These are phyloP conservation scores for Paedocypris micromegethes DNA, from an alignment of 2,797 vertebrate genomes.

Conservation along the genomic window DNA sequence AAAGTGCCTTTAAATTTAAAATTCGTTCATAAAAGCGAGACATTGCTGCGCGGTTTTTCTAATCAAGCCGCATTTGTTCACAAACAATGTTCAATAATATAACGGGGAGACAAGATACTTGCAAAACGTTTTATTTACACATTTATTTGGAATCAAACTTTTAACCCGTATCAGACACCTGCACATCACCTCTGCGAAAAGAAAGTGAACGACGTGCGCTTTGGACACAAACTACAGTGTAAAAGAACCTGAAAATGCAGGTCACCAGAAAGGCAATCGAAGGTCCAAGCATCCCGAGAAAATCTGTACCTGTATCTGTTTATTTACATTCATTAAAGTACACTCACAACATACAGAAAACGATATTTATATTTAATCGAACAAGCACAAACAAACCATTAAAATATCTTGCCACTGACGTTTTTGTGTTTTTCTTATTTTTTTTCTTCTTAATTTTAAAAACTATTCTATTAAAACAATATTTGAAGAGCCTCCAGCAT, in stretches of 20 bases:
- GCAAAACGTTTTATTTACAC: constrained; percentile 73
- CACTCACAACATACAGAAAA: constrained; percentile 63
- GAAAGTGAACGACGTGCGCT: constrained; percentile 37
- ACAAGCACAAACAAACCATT: constrained; percentile 65
- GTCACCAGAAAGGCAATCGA: constrained; percentile 26
- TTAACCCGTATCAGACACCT: constrained; percentile 55
- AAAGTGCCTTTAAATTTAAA: too few relatives aligned
- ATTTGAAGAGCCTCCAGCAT: constrained; percentile 74
- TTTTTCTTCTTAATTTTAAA: constrained; percentile 54
- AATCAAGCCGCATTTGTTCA: too few relatives aligned
- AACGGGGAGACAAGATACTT: constrained; percentile 40
- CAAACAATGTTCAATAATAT: constrained; percentile 19
- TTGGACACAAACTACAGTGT: constrained; percentile 30
- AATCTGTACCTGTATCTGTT: constrained; percentile 57
- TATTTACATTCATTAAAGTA: constrained; percentile 66
- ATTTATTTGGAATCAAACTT: constrained; percentile 54
- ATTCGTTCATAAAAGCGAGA: too few relatives aligned
- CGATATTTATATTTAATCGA: constrained; percentile 73
- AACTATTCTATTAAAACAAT: constrained; percentile 74
- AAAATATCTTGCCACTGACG: constrained; percentile 64
- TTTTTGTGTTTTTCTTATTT: constrained; percentile 52
- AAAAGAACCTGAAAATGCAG: constrained; percentile 26
- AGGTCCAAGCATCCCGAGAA: constrained; percentile 28
- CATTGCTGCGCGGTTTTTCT: too few relatives aligned
- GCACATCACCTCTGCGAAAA: constrained; percentile 37